A percentile compares a stretch with the other conserved stretches of the same genome.
phyloP scores from a whole-genome alignment of 2,113 vertebrate species.

The Aspiorhynchus laticeps region DNA sequence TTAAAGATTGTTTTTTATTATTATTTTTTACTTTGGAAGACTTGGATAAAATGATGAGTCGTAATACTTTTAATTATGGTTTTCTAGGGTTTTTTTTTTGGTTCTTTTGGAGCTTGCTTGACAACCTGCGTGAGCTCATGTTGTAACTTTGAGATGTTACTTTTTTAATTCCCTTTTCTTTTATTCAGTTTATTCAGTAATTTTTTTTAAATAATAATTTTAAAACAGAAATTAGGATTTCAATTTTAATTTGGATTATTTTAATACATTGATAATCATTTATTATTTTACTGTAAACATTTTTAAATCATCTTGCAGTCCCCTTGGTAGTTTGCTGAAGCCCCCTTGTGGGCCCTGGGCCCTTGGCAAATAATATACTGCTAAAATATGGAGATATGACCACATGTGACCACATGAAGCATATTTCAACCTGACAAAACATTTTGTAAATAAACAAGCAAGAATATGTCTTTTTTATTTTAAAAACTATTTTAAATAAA shows the following conservation, averaged over 20 bases:
- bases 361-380: neutral
- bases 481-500: neutral
- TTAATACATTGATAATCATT: neutral
- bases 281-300: neutral
- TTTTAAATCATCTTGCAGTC: neutral
- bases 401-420: neutral
- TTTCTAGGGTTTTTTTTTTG: too few species aligned
- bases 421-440: neutral
- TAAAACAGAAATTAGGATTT: neutral
- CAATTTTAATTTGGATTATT: neutral
- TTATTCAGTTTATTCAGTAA: too few species aligned
- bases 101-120: too few species aligned
- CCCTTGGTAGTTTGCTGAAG: slow-evolving; percentile 1
- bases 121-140: too few species aligned
- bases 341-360: slow-evolving; percentile 12
- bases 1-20: neutral
- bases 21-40: too few species aligned
- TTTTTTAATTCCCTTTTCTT: too few species aligned
- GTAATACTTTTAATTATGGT: too few species aligned
- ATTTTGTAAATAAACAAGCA: neutral
- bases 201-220: too few species aligned
- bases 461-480: neutral
- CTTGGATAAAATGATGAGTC: too few species aligned
- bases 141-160: too few species aligned
- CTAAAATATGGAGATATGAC: neutral